Percentiles rank a stretch among this genome's conserved stretches.
Conservation (phyloP, 2,888 invertebrate genomes). For the Drosophila falleni region DNA sequence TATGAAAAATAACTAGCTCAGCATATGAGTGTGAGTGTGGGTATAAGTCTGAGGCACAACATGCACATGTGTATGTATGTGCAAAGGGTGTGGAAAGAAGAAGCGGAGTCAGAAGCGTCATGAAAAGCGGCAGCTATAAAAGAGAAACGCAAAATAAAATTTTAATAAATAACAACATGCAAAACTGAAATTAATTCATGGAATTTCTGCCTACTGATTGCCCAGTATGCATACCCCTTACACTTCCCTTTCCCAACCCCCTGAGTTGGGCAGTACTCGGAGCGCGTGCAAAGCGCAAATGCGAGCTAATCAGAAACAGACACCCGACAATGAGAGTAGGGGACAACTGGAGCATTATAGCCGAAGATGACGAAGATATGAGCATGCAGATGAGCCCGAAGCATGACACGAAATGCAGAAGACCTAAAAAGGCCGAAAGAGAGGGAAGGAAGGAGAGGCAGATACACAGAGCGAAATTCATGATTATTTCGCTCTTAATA, state of each 20-base stretch:
- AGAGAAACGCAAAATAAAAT: constrained; percentile 71
- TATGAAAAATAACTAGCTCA: constrained; percentile 58
- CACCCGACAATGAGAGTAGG: constrained; percentile 64
- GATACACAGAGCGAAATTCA: background rate
- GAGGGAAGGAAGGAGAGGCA: background rate
- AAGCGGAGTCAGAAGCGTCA: constrained; percentile 32
- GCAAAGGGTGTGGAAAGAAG: background rate
- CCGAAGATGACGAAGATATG: constrained; percentile 70
- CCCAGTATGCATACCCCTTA: constrained; percentile 21
- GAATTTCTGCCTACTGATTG: constrained; percentile 76
- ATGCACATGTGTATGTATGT: background rate
- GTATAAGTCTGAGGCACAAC: constrained; percentile 6
- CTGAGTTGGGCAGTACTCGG: constrained; percentile 8
- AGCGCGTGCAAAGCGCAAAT: constrained; percentile 46
- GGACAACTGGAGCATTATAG: constrained; percentile 63
- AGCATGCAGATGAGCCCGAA: constrained; percentile 75
- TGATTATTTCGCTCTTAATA: background rate
- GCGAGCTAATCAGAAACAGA: constrained; percentile 77
- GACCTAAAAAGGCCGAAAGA: background rate
- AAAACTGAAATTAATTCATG: constrained; percentile 85
- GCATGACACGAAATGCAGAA: constrained; percentile 54
- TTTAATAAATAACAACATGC: constrained; percentile 85
- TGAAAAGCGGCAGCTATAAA: constrained; percentile 70
- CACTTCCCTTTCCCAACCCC: background rate
- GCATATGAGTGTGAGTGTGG: background rate